Conservation (phyloP, 2,888 invertebrate species). For the Synergus itoensis region DNA sequence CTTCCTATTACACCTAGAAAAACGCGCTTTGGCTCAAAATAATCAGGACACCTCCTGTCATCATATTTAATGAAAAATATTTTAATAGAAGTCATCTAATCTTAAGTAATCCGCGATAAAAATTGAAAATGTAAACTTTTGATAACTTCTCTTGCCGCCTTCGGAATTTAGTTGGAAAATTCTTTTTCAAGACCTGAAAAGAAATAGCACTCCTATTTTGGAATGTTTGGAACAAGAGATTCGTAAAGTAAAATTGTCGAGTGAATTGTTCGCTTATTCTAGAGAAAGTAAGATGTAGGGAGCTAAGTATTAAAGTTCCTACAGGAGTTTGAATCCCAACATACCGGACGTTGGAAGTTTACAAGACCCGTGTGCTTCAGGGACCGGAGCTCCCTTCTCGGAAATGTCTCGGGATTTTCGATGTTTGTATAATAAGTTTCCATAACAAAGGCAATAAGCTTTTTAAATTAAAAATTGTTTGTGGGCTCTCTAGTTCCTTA, state of each 20-base stretch:
- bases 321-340: background rate
- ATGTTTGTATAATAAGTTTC: background rate
- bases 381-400: background rate
- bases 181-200: background rate
- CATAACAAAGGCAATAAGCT: background rate
- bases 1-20: background rate
- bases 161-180: too few relatives aligned
- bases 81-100: background rate
- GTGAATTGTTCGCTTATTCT: background rate
- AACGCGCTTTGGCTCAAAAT: background rate
- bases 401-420: background rate
- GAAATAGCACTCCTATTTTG: background rate
- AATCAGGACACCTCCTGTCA: accelerated
- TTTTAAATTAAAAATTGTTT: background rate
- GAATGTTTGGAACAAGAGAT: background rate
- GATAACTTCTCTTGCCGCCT: background rate
- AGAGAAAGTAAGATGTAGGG: background rate
- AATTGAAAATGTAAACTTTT: background rate
- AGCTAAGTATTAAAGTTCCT: background rate
- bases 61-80: background rate
- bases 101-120: background rate
- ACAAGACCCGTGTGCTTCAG: too few relatives aligned
- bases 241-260: background rate
- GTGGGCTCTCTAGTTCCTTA: background rate
- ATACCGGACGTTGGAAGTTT: background rate